These are phyloP conservation scores for Invenusta paracnida DNA, from an alignment of 2,888 invertebrate species.

Conservation along the genomic window DNA sequence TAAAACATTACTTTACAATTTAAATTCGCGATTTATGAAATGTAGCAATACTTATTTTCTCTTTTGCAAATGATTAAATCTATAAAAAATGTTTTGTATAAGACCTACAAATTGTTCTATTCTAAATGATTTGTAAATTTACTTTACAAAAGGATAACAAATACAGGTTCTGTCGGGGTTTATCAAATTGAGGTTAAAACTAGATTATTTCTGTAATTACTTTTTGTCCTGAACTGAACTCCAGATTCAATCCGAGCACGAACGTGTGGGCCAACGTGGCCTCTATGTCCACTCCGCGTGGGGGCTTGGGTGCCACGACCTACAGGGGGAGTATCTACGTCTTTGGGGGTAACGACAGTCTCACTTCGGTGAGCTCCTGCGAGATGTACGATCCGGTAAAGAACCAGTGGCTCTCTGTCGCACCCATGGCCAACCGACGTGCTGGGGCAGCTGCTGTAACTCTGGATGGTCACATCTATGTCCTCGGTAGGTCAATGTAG, in stretches of 20 bases:
- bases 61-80: too few species aligned
- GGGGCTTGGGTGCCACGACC: conserved; percentile 62
- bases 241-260: conserved; percentile 59
- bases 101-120: too few species aligned
- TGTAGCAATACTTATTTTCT: too few species aligned
- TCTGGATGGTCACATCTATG: conserved; percentile 61
- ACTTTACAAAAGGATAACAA: too few species aligned
- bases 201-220: too few species aligned
- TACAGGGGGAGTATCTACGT: conserved; percentile 60
- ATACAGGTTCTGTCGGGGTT: too few species aligned
- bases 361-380: conserved; percentile 61
- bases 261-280: conserved; percentile 62
- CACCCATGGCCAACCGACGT: conserved; percentile 61
- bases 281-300: conserved; percentile 61
- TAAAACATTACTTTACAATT: too few species aligned
- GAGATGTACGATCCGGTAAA: conserved; percentile 62
- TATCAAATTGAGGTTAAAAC: too few species aligned
- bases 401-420: conserved; percentile 61
- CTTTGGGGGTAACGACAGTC: conserved; percentile 63
- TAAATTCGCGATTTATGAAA: too few species aligned
- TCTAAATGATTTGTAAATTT: too few species aligned
- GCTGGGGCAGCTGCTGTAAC: conserved; percentile 63
- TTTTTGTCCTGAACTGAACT: not conserved
- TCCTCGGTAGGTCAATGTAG: conserved; percentile 49
- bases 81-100: too few species aligned